Evolutionary conservation across 2,113 vertebrate species (phyloP), one percentile per base, ranked within the genome.

Genomic region (Callospermophilus lateralis): DNA sequence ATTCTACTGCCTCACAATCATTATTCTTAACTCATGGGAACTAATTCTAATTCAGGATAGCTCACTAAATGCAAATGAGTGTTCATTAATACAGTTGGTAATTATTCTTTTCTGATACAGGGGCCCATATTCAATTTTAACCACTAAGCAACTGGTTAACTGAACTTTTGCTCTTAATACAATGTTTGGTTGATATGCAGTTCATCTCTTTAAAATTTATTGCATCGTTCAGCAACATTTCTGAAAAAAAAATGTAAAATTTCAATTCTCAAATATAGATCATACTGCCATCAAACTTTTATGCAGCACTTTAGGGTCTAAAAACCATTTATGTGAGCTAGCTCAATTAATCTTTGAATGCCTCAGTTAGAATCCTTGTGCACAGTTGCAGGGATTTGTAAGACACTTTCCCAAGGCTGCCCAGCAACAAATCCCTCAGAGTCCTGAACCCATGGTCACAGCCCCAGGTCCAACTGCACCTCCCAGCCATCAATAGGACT

Each of bases 51-150:
- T 77, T 96, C 58, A 95, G 26, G 22, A 39, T 15, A 78, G 30
- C 55, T 95, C 84, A 67, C 45, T 87, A 93, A 96, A 58, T 96
- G n/a, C 63, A 95, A 92, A 92, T 84, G 73, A 45, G 2, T 51
- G 32, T 72, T 90, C 65, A 84, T 89, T 97, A 93, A 91, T 93
- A 85, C 37, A 51, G 34, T 48, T 78, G 45, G 12, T 65, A 65
- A 53, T 94, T 87, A 30, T 70, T 91, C 13, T 84, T 95, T 95
- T 88, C 90, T 87, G 42, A 70, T 45, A 67, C 19, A 78, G 24
- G 26, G 51, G 1, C 22, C 7, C 86, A 42, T 68, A 61, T 53
- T 88, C 37, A 73, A 26, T 89, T 81, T 92, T 94, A 72, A 83
- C 70, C 53, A 73, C 17, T 80, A 19, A 84, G 22, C 37, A 91